Evolutionary conservation across 2,888 invertebrate genomes (phyloP).

Genomic region (Cloeon dipterum): DNA sequence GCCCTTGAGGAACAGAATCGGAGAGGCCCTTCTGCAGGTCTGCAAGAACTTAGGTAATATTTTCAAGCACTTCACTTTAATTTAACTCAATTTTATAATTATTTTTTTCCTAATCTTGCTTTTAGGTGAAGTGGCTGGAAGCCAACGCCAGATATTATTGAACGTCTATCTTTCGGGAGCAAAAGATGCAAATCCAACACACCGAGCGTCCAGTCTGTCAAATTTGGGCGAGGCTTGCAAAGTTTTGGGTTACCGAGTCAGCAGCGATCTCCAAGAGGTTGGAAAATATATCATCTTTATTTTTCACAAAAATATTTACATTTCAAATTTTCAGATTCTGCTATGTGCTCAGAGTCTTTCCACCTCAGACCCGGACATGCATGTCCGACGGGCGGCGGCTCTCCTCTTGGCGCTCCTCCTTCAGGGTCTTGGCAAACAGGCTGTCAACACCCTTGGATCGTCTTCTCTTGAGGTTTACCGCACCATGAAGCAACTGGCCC

Average conservation of each 20-base stretch:
- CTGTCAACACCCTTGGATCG: background rate
- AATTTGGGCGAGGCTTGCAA: constrained; percentile 62
- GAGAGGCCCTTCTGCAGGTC: background rate
- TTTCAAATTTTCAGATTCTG: constrained; percentile 33
- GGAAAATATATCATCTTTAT: constrained; percentile 8
- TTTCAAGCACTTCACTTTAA: background rate
- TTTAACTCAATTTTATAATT: background rate
- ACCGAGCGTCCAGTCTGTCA: constrained; percentile 60
- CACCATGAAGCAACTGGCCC: background rate
- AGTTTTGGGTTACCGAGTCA: constrained; percentile 47
- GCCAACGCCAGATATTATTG: constrained; percentile 41
- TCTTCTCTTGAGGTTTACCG: background rate
- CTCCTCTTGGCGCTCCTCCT: constrained; percentile 50
- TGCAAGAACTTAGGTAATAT: constrained; percentile 1
- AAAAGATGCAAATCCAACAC: constrained; percentile 42
- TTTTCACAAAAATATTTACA: background rate
- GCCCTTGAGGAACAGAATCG: background rate
- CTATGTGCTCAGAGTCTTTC: constrained; percentile 42
- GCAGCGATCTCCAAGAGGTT: constrained; percentile 50
- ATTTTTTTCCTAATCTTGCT: too few species aligned
- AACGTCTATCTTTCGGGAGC: constrained; percentile 46
- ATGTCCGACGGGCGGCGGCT: constrained; percentile 57
- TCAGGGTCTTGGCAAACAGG: constrained; percentile 35
- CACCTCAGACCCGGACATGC: constrained; percentile 40
- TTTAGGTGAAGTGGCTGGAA: constrained; percentile 44